phyloP scores from a whole-genome alignment of 2,797 vertebrate species.

The Chromobotia macracanthus region DNA sequence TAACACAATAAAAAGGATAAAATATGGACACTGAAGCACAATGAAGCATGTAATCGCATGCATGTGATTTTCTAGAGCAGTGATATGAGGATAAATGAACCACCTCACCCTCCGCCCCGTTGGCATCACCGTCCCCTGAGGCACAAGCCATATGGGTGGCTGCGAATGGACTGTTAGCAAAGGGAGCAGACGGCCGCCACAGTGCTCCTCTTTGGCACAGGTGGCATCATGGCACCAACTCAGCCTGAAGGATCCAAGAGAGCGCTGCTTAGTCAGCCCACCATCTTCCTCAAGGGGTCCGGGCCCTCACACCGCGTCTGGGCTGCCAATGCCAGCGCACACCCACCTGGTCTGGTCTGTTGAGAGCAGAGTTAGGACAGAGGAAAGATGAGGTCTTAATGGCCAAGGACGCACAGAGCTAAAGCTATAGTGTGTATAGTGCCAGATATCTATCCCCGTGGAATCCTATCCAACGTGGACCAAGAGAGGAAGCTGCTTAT shows the following conservation, averaged over 20 bases:
- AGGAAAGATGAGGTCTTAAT: constrained; percentile 12
- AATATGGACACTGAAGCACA: constrained; percentile 16
- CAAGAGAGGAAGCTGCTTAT: background rate
- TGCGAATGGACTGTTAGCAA: constrained; percentile 50
- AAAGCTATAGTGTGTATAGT: background rate
- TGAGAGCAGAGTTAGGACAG: background rate
- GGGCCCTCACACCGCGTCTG: constrained; percentile 59
- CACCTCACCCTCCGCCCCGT: constrained; percentile 42
- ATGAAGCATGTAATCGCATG: constrained; percentile 33
- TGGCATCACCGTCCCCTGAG: constrained; percentile 52
- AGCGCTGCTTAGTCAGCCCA: constrained; percentile 68
- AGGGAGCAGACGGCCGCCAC: constrained; percentile 59
- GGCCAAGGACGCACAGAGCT: background rate
- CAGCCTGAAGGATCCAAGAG: constrained; percentile 50
- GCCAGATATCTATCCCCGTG: too few species aligned
- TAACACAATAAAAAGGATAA: background rate
- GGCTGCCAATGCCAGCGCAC: constrained; percentile 56
- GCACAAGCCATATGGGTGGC: constrained; percentile 62
- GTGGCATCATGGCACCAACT: constrained; percentile 51
- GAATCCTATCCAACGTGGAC: background rate
- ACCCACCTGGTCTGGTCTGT: constrained; percentile 47
- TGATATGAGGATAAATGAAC: constrained; percentile 48
- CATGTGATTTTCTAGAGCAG: constrained; percentile 18
- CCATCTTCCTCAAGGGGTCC: constrained; percentile 63
- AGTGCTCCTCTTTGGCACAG: constrained; percentile 60